Evolutionary conservation across 2,113 vertebrate genomes (phyloP), one percentile per base, ranked within the genome.

Genomic region (Gavialis gangeticus): DNA sequence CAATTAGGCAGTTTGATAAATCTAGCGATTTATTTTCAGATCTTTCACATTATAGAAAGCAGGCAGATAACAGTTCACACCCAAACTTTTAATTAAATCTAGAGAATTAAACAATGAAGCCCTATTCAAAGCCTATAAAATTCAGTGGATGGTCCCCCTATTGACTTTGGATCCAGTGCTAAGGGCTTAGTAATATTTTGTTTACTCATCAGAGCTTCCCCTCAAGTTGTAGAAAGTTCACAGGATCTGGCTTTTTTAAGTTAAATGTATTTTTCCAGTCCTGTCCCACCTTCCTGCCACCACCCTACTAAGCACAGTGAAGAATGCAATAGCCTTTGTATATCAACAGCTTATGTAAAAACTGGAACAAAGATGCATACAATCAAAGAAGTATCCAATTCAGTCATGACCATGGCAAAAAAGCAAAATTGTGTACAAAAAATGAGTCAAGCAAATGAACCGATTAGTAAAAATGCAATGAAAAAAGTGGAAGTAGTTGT

Each of bases 281-380:
- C 79, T 56, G 85, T 86, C 94, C 85, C 78, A 87, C 21, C 58
- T 46, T 82, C 82, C 64, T 80, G 79, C 77, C 89, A 81, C 91
- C 77, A 58, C 76, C 69, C 57, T 79, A 82, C 57, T 58, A 82
- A 87, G 54, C 63, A n/a, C 10, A 54, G 82, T 77, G 57, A 81
- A 67, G 37, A 91, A 90, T 79, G 82, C 86, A 92, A 30, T 96
- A 94, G 94, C 94, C 93, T 95, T 75, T 89, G 90, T 8, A 92
- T 79, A 92, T 96, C 94, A 94, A 60, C 1, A 6, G 34, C 71
- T 71, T n/a, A 92, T 93, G 88, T 95, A 85, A 87, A 91, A 94
- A 77, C 22, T 92, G 92, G 84, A 94, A 89, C 80, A 95, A 69
- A 69, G 46, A 93, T 46, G 75, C 78, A 55, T 16, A 84, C 16